These are phyloP conservation scores for Orius insidiosus DNA, from an alignment of 1,140 invertebrate species.

Conservation along the genomic window DNA sequence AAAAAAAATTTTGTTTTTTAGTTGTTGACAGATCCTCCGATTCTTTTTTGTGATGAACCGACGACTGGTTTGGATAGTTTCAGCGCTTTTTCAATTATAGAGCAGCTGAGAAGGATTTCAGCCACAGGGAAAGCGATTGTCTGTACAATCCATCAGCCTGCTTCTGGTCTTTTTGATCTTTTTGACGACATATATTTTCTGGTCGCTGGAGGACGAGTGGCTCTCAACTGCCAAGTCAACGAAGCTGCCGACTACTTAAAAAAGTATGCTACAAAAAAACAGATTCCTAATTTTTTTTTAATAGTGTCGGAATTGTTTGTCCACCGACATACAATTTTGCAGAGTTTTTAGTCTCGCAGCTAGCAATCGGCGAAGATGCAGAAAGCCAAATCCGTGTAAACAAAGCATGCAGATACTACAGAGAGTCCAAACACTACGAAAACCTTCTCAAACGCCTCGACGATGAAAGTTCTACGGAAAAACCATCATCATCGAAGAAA, in stretches of 20 bases:
- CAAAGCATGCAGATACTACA: conserved; percentile 13
- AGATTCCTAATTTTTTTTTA: conserved; percentile 15
- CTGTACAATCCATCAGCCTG: conserved; percentile 94
- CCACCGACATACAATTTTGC: conserved; percentile 50
- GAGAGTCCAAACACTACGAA: conserved; percentile 10
- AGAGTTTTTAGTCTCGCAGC: conserved; percentile 47
- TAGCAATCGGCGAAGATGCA: conserved; percentile 22
- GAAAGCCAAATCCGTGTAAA: conserved; percentile 10
- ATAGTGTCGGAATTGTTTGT: conserved; percentile 37
- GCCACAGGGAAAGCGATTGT: conserved; percentile 39
- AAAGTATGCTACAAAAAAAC: conserved; percentile 35
- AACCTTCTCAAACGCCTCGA: conserved; percentile 6
- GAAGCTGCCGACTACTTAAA: conserved; percentile 43
- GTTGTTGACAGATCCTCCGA: conserved; percentile 54
- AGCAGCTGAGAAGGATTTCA: conserved; percentile 16
- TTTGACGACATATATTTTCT: conserved; percentile 70
- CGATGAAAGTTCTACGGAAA: conserved; percentile 5
- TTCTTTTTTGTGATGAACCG: conserved; percentile 95
- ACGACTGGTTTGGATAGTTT: conserved; percentile 39
- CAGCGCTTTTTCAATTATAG: conserved; percentile 17
- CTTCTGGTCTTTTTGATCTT: conserved; percentile 85
- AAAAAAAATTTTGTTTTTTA: conserved; percentile 11
- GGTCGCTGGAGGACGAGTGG: conserved; percentile 56
- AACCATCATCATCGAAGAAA: conserved; percentile 1
- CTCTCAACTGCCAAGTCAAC: conserved; percentile 55